Conservation (phyloP, 2,113 vertebrate genomes). For the Electrona antarctica region DNA sequence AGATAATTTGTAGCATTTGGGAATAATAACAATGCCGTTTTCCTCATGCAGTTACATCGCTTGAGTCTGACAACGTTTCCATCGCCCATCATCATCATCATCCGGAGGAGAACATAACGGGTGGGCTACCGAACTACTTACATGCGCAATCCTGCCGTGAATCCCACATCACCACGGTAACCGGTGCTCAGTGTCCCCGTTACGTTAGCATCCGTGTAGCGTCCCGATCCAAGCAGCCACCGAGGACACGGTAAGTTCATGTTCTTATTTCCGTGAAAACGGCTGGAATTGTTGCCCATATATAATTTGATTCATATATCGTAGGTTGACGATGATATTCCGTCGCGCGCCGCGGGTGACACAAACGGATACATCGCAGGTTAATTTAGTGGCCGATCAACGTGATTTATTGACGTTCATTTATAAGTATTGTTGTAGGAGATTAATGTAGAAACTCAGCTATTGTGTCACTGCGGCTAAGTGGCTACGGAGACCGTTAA, state of each 20-base stretch:
- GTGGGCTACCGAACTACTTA: slow-evolving; percentile 40
- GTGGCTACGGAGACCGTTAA: background rate
- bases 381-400: too few species aligned
- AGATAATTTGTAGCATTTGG: too few species aligned
- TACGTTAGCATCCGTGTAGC: slow-evolving; percentile 49
- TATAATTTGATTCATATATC: too few species aligned
- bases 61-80: too few species aligned
- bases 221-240: slow-evolving; percentile 40
- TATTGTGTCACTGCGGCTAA: background rate
- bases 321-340: too few species aligned
- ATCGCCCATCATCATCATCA: slow-evolving; percentile 1
- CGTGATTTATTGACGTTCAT: background rate
- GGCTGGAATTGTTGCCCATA: background rate
- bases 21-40: too few species aligned
- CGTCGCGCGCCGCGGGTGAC: too few species aligned
- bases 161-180: slow-evolving; percentile 76
- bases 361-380: too few species aligned
- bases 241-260: slow-evolving; percentile 65
- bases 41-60: too few species aligned
- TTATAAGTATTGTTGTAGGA: background rate
- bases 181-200: slow-evolving; percentile 54
- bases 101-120: slow-evolving; percentile 50
- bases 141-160: slow-evolving; percentile 67
- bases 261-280: background rate
- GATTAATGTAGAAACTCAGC: background rate